A percentile compares a stretch with the other conserved stretches of the same genome.
Evolutionary conservation across 2,113 vertebrate genomes (phyloP).

Genomic region (Sceloporus tristichus): DNA sequence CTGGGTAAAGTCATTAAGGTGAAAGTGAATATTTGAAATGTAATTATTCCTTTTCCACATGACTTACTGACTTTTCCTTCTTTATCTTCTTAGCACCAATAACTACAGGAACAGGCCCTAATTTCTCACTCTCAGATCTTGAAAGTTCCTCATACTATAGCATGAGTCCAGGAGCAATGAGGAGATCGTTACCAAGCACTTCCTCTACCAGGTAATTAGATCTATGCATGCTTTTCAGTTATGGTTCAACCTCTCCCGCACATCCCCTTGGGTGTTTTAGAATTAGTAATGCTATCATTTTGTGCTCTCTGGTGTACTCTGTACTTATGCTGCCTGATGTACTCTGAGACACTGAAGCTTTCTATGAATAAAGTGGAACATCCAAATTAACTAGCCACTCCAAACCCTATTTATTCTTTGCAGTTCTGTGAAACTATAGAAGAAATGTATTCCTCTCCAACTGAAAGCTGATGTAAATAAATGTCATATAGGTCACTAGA

Average conservation of each 20-base stretch:
- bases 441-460: not conserved
- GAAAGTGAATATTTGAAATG: slow-evolving; percentile 59
- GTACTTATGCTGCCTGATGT: slow-evolving; percentile 51
- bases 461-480: not conserved
- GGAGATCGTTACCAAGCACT: slow-evolving; percentile 95
- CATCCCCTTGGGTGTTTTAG: slow-evolving; percentile 29
- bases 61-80: slow-evolving; percentile 61
- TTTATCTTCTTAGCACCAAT: slow-evolving; percentile 87
- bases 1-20: slow-evolving; percentile 55
- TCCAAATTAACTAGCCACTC: slow-evolving; percentile 24
- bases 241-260: slow-evolving; percentile 48
- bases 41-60: slow-evolving; percentile 57
- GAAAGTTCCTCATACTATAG: slow-evolving; percentile 99
- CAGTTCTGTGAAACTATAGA: slow-evolving; percentile 5
- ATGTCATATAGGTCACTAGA: not conserved
- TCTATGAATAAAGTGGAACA: slow-evolving; percentile 41
- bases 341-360: slow-evolving; percentile 49
- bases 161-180: slow-evolving; percentile 99
- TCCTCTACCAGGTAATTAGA: slow-evolving; percentile 89
- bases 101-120: slow-evolving; percentile 96
- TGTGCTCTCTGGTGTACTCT: no score
- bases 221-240: slow-evolving; percentile 42
- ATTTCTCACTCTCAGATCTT: slow-evolving; percentile 97
- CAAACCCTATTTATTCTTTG: slow-evolving; percentile 1
- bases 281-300: slow-evolving; percentile 47